These are phyloP conservation scores for Cottus gobio DNA, from an alignment of 2,113 vertebrate genomes.

Conservation along the genomic window DNA sequence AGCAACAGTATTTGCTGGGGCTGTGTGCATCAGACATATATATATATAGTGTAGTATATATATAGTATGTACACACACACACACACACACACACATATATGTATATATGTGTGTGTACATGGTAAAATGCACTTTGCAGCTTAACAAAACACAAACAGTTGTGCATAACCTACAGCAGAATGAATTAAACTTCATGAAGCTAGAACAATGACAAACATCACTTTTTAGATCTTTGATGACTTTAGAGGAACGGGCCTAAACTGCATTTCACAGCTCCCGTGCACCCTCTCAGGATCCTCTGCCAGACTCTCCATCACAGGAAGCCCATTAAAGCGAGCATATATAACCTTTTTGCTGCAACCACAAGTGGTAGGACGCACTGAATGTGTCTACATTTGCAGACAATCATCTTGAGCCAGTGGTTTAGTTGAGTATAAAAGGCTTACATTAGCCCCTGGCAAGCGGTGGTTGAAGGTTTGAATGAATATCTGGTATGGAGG, in stretches of 20 bases:
- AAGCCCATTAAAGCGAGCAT: conserved; percentile 21
- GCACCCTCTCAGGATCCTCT: not conserved
- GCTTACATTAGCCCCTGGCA: not conserved
- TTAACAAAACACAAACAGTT: not conserved
- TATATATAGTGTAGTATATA: too few species aligned
- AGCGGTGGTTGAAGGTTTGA: not conserved
- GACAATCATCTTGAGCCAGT: not conserved
- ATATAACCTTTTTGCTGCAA: not conserved
- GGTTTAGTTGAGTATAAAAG: not conserved
- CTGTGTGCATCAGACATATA: not conserved
- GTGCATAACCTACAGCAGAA: not conserved
- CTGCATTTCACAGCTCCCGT: conserved; percentile 11
- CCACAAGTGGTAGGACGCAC: conserved; percentile 5
- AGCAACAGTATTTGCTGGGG: not conserved
- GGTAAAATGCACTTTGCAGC: not conserved
- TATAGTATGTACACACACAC: too few species aligned
- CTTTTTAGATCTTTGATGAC: not conserved
- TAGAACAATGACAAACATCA: not conserved
- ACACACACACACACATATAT: too few species aligned
- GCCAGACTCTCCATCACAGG: not conserved
- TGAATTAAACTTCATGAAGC: conserved; percentile 2
- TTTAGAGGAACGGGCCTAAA: not conserved
- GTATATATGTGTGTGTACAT: too few species aligned
- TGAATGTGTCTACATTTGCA: conserved; percentile 6
- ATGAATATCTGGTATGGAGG: not conserved